A percentile compares a stretch with the other conserved stretches of the same genome.
These are phyloP conservation scores for Myotis lucifugus DNA, from an alignment of 2,113 vertebrate species.

Conservation along the genomic window DNA sequence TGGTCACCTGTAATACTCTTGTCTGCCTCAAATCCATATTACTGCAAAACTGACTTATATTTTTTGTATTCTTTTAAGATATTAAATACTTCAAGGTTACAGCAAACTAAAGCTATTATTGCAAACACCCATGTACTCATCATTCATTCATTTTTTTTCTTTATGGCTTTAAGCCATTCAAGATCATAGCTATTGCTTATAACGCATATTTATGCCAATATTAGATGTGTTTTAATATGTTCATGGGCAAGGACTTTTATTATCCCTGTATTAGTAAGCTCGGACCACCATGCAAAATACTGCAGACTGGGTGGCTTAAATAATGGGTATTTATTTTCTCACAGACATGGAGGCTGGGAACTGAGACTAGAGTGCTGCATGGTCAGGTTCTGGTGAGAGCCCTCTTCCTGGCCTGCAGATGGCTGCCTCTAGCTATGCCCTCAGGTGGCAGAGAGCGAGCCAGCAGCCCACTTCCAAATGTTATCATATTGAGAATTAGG, in stretches of 20 bases:
- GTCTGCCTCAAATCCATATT: background rate
- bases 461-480: background rate
- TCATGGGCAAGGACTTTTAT: background rate
- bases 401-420: background rate
- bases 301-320: background rate
- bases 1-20: background rate
- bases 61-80: background rate
- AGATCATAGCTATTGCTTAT: background rate
- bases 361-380: too few species aligned
- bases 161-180: background rate
- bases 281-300: background rate
- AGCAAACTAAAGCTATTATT: background rate
- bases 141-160: background rate
- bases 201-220: background rate
- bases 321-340: background rate
- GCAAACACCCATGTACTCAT: background rate
- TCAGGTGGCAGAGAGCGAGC: rapidly evolving
- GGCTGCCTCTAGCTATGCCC: background rate
- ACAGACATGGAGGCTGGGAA: background rate
- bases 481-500: background rate
- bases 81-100: background rate
- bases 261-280: background rate
- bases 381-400: background rate
- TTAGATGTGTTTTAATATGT: background rate
- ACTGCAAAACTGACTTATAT: background rate